Evolutionary conservation across 2,113 vertebrate species (phyloP).

Genomic region (Electrona antarctica): DNA sequence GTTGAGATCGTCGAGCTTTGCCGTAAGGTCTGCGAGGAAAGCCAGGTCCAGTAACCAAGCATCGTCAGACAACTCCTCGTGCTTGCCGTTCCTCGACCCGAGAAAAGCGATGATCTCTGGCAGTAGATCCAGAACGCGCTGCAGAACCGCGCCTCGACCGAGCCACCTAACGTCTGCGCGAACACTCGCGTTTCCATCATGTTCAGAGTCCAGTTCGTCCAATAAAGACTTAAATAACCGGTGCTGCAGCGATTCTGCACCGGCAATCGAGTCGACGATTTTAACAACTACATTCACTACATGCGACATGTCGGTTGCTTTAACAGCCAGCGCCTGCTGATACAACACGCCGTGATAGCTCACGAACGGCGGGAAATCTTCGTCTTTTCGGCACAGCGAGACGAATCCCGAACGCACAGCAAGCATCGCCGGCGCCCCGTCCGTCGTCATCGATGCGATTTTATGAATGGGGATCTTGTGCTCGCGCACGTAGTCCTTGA

Average conservation of each 20-base stretch:
- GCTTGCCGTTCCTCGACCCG: conserved; percentile 19
- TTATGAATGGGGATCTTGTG: not conserved
- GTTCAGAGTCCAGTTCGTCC: conserved; percentile 16
- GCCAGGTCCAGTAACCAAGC: conserved; percentile 17
- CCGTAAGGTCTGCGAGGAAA: conserved; percentile 31
- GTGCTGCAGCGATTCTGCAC: not conserved
- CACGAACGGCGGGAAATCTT: not conserved
- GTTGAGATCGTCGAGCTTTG: conserved; percentile 23
- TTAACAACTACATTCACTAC: conserved; percentile 13
- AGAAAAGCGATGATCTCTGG: conserved; percentile 27
- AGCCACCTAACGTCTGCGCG: conserved; percentile 21
- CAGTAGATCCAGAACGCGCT: conserved; percentile 21
- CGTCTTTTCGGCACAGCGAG: not conserved
- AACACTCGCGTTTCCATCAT: conserved; percentile 18
- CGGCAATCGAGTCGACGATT: conserved; percentile 3
- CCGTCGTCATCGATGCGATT: not conserved
- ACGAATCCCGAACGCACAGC: not conserved
- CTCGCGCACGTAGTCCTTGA: not conserved
- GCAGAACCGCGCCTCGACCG: conserved; percentile 15
- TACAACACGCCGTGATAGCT: conserved; percentile 3
- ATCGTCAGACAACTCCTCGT: conserved; percentile 22
- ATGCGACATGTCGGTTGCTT: not conserved
- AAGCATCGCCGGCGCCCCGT: not conserved
- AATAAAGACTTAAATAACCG: conserved; percentile 22
- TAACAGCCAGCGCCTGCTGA: not conserved